Evolutionary conservation across 2,113 vertebrate genomes (phyloP).

Genomic region (Callithrix jacchus): DNA sequence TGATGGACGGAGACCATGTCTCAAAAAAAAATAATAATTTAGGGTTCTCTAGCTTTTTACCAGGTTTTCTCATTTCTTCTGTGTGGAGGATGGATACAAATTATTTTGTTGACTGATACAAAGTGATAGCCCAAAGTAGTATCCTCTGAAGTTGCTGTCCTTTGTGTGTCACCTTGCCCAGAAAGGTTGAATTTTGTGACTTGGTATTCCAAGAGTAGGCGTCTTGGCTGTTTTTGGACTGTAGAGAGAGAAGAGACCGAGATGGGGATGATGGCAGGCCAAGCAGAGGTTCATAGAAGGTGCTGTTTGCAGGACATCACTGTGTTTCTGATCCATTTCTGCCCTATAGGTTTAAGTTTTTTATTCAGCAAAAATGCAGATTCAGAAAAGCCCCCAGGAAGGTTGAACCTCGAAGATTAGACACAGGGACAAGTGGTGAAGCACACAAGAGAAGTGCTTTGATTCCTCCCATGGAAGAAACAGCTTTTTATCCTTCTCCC

Average conservation of each 20-base stretch:
- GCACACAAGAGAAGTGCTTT: slow-evolving; percentile 70
- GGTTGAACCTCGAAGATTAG: slow-evolving; percentile 82
- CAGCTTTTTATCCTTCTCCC: slow-evolving; percentile 69
- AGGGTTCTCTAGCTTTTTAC: background rate
- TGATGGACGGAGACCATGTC: too few relatives aligned
- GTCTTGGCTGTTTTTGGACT: background rate
- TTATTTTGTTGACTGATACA: slow-evolving; percentile 1
- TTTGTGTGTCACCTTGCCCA: background rate
- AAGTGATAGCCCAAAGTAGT: background rate
- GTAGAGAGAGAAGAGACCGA: background rate
- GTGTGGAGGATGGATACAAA: background rate
- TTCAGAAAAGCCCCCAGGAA: slow-evolving; percentile 87
- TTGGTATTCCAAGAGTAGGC: background rate
- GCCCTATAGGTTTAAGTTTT: slow-evolving; percentile 80
- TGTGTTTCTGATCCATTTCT: slow-evolving; percentile 36
- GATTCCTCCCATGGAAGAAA: slow-evolving; percentile 73
- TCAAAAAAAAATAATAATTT: background rate
- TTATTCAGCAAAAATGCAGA: slow-evolving; percentile 85
- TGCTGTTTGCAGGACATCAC: background rate
- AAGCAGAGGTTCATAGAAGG: background rate
- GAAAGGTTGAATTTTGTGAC: background rate
- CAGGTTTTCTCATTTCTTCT: background rate
- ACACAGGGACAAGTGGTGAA: slow-evolving; percentile 68
- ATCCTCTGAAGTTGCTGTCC: background rate
- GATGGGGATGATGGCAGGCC: background rate